Percentiles rank a stretch among this genome's conserved stretches.
phyloP scores from a whole-genome alignment of 2,797 vertebrate species.

The Myotis myotis region DNA sequence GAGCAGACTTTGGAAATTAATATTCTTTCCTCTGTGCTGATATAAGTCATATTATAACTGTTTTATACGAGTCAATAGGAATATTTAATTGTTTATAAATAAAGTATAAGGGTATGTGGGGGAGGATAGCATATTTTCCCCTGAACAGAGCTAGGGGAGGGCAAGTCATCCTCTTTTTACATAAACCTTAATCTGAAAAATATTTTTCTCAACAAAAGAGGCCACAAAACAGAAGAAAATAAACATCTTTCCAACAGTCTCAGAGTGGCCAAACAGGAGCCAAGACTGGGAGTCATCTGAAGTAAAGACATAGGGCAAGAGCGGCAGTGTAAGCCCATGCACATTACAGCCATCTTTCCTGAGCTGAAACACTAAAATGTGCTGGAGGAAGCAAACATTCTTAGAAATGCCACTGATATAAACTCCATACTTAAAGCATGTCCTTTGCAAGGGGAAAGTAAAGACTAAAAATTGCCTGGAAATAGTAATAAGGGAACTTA shows the following conservation, averaged over 20 bases:
- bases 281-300: not conserved
- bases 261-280: not conserved
- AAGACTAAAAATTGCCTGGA: not conserved
- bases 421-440: not conserved
- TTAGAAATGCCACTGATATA: not conserved
- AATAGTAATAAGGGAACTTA: not conserved
- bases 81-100: not conserved
- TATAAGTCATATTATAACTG: not conserved
- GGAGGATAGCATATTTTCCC: not conserved
- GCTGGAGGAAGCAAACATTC: not conserved
- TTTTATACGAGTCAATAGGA: not conserved
- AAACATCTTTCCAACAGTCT: not conserved
- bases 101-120: not conserved
- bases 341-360: not conserved
- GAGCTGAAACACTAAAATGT: not conserved
- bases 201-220: not conserved
- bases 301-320: not conserved
- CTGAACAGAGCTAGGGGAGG: not conserved
- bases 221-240: not conserved
- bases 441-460: not conserved
- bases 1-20: not conserved
- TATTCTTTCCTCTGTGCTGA: slow-evolving; percentile 42
- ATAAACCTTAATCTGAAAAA: not conserved
- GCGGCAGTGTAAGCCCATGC: not conserved
- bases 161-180: not conserved